phyloP scores from a whole-genome alignment of 2,888 invertebrate genomes.

The Anarsia innoxiella region DNA sequence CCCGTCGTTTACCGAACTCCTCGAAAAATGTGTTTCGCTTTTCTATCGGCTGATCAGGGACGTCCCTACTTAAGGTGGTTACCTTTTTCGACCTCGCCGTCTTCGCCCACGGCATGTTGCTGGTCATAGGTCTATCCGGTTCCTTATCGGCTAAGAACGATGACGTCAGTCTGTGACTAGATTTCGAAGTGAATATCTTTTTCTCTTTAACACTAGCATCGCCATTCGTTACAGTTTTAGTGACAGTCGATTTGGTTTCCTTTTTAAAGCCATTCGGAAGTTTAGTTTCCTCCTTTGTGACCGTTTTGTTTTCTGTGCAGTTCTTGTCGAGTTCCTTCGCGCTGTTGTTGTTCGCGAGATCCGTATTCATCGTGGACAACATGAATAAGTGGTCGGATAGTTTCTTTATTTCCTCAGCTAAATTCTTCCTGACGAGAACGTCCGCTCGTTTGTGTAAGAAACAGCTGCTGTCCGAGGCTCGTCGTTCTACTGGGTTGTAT shows the following conservation, averaged over 20 bases:
- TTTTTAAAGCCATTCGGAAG: conserved; percentile 52
- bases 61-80: conserved; percentile 81
- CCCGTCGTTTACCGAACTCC: conserved; percentile 63
- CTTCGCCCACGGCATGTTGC: conserved; percentile 72
- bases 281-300: conserved; percentile 47
- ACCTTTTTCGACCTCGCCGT: conserved; percentile 78
- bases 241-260: conserved; percentile 39
- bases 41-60: conserved; percentile 78
- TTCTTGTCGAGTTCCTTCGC: conserved; percentile 60
- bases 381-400: conserved; percentile 85
- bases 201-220: conserved; percentile 44
- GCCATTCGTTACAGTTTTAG: conserved; percentile 52
- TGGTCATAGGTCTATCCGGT: conserved; percentile 62
- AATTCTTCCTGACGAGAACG: conserved; percentile 78
- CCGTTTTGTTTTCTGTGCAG: conserved; percentile 44
- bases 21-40: conserved; percentile 71
- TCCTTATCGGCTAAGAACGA: conserved; percentile 55
- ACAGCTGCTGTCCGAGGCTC: conserved; percentile 86
- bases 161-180: conserved; percentile 55
- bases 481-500: conserved; percentile 77
- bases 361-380: conserved; percentile 80
- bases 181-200: conserved; percentile 56
- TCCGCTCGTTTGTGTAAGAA: conserved; percentile 77
- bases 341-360: conserved; percentile 63
- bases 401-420: conserved; percentile 89